A percentile compares a stretch with the other conserved stretches of the same genome.
These are phyloP conservation scores for Strigops habroptila DNA, from an alignment of 2,113 vertebrate genomes.

Conservation along the genomic window DNA sequence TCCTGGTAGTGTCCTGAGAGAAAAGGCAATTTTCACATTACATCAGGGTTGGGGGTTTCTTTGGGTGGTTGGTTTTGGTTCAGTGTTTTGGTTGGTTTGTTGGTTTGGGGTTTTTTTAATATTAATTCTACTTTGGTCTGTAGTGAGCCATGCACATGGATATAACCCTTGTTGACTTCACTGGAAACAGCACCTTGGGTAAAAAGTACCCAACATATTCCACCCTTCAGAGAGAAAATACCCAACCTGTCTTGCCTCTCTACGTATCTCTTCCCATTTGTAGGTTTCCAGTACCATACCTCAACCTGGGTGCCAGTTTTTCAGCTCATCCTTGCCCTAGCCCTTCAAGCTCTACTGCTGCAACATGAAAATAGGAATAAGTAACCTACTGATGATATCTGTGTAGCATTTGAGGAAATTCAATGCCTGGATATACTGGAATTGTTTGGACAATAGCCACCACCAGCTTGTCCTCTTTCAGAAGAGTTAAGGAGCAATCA, in stretches of 20 bases:
- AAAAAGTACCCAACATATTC: not conserved
- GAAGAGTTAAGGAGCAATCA: not conserved
- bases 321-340: not conserved
- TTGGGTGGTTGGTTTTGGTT: not conserved
- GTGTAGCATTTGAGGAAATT: not conserved
- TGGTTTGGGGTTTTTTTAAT: accelerated
- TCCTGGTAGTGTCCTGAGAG: not conserved
- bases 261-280: not conserved
- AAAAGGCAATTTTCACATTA: not conserved
- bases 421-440: not conserved
- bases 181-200: not conserved
- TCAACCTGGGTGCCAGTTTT: not conserved
- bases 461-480: not conserved
- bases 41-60: not conserved
- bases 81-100: not conserved
- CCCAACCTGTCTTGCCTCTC: not conserved
- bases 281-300: not conserved
- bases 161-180: not conserved
- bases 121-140: not conserved
- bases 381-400: not conserved
- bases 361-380: not conserved
- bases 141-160: not conserved
- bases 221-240: not conserved
- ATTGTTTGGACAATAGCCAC: not conserved
- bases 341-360: not conserved